Evolutionary conservation across 2,113 vertebrate genomes (phyloP).

Genomic region (Poecilia latipinna): DNA sequence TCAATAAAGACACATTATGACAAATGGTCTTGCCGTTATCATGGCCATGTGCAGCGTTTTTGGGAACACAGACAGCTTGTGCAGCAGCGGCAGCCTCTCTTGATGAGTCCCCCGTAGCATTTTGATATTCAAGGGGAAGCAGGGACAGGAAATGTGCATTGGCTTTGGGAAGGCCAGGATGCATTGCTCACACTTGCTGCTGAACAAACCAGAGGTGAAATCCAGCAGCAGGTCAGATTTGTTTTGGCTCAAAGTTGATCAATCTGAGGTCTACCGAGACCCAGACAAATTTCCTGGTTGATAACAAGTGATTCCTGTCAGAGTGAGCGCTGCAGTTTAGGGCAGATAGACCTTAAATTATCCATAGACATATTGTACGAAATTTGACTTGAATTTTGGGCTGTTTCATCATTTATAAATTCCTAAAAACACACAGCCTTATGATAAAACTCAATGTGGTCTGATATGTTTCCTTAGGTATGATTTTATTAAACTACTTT

Average conservation of each 20-base stretch:
- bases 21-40: slow-evolving; percentile 50
- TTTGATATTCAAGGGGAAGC: slow-evolving; percentile 64
- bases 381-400: background rate
- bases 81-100: slow-evolving; percentile 25
- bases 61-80: slow-evolving; percentile 30
- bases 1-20: slow-evolving; percentile 28
- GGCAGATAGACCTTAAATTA: slow-evolving; percentile 15
- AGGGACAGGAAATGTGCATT: slow-evolving; percentile 58
- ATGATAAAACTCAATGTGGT: too few species aligned
- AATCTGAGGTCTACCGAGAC: slow-evolving; percentile 46
- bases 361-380: background rate
- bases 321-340: slow-evolving; percentile 46
- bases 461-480: too few species aligned
- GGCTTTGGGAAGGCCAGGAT: slow-evolving; percentile 48
- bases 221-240: slow-evolving; percentile 71
- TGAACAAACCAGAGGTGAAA: slow-evolving; percentile 58
- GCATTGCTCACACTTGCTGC: slow-evolving; percentile 44
- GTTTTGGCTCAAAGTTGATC: slow-evolving; percentile 64
- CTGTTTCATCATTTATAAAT: background rate
- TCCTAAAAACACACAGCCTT: slow-evolving; percentile 7
- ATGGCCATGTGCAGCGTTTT: slow-evolving; percentile 51
- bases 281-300: slow-evolving; percentile 76
- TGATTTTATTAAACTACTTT: too few species aligned
- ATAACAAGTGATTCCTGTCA: slow-evolving; percentile 72
- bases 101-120: slow-evolving; percentile 39